Evolutionary conservation across 1,140 invertebrate genomes (phyloP).

Genomic region (Whitmania pigra): DNA sequence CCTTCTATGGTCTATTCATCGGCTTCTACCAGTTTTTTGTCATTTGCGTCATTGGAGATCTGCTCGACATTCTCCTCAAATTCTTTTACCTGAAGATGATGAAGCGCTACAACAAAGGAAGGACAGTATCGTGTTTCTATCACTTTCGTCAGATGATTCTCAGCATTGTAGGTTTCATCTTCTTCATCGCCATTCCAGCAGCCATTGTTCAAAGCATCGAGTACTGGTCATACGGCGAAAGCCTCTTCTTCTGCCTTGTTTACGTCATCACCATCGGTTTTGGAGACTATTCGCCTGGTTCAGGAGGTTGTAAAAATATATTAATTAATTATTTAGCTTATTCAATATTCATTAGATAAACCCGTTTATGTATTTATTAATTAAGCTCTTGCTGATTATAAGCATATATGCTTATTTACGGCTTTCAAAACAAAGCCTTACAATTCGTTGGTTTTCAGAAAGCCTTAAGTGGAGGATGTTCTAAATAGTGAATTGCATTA

Average conservation of each 20-base stretch:
- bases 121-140: not conserved
- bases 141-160: constrained; percentile 8
- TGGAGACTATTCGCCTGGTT: constrained; percentile 2
- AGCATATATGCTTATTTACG: not conserved
- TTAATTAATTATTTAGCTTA: not conserved
- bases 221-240: not conserved
- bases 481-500: no score
- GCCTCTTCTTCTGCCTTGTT: not conserved
- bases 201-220: not conserved
- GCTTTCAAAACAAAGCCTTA: no score
- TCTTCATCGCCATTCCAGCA: not conserved
- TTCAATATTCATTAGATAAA: not conserved
- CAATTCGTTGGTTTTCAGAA: no score
- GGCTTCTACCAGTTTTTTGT: constrained; percentile 8
- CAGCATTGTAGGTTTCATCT: not conserved
- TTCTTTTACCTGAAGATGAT: not conserved
- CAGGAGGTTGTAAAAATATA: not conserved
- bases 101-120: not conserved
- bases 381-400: not conserved
- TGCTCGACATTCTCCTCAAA: not conserved
- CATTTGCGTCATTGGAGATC: not conserved
- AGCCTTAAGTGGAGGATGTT: no score
- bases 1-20: not conserved
- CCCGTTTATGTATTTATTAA: not conserved
- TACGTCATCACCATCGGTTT: not conserved